These are phyloP conservation scores for Chauna torquata DNA, from an alignment of 2,113 vertebrate genomes.

Conservation along the genomic window DNA sequence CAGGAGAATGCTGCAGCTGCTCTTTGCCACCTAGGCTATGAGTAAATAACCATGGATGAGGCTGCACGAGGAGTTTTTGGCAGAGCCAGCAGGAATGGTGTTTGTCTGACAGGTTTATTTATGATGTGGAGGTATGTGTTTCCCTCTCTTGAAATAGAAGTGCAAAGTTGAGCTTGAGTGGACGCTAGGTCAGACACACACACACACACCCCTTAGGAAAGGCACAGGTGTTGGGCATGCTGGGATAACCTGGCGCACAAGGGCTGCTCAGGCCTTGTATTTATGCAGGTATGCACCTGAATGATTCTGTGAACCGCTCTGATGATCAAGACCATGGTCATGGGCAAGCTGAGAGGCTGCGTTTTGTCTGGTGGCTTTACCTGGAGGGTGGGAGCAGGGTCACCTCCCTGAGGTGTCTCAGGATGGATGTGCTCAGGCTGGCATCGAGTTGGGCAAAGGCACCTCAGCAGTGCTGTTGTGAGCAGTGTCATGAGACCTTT, in stretches of 20 bases:
- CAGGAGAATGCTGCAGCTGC: not conserved
- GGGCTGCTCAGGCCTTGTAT: not conserved
- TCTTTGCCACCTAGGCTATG: not conserved
- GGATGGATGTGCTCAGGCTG: not conserved
- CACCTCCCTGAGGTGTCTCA: accelerated
- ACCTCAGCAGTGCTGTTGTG: not conserved
- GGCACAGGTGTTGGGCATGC: accelerated
- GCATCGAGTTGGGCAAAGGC: not conserved
- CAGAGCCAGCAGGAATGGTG: not conserved
- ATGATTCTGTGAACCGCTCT: not conserved
- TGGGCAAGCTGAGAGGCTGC: not conserved
- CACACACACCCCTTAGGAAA: not conserved
- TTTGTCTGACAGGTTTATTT: not conserved
- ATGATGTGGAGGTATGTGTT: not conserved
- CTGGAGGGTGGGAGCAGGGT: not conserved
- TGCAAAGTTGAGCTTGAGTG: not conserved
- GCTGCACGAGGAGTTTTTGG: not conserved
- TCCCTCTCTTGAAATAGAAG: not conserved
- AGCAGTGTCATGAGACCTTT: not conserved
- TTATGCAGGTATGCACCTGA: accelerated
- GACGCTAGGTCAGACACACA: not conserved
- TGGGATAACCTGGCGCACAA: not conserved
- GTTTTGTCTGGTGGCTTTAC: not conserved
- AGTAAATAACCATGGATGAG: not conserved
- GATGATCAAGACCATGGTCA: not conserved